These are phyloP conservation scores for Pachycephus smyrnensis DNA, from an alignment of 2,888 invertebrate genomes.

Conservation along the genomic window DNA sequence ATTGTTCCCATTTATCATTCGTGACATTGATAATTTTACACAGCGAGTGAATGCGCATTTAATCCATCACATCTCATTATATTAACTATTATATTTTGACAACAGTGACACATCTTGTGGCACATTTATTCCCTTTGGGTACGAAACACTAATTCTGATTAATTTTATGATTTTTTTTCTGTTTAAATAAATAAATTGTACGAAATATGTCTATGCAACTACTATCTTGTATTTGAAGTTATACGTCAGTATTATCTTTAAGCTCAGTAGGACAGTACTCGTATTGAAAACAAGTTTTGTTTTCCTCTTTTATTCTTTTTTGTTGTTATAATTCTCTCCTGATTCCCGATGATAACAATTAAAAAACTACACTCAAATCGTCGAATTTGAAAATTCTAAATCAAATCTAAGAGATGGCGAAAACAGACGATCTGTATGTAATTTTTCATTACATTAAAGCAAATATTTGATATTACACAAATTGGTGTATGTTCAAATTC, in stretches of 20 bases:
- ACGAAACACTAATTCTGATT: too few species aligned
- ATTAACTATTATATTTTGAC: too few species aligned
- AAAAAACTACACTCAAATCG: background rate
- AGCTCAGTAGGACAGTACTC: constrained; percentile 16
- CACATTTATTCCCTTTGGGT: too few species aligned
- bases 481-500: too few species aligned
- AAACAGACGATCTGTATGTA: background rate
- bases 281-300: constrained; percentile 11
- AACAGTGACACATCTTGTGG: too few species aligned
- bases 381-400: background rate
- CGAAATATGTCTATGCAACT: constrained; percentile 4
- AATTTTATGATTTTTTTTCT: constrained; percentile 18
- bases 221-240: background rate
- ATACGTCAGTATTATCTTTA: constrained; percentile 3
- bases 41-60: too few species aligned
- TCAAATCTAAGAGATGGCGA: background rate
- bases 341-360: background rate
- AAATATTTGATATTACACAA: too few species aligned
- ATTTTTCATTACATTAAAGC: background rate
- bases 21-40: too few species aligned
- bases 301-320: constrained; percentile 8
- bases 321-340: constrained; percentile 18
- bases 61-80: too few species aligned
- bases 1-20: too few species aligned
- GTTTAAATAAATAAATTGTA: constrained; percentile 10